Conservation (phyloP, 2,888 invertebrate species). For the Scaptodrosophila latifasciaeformis region DNA sequence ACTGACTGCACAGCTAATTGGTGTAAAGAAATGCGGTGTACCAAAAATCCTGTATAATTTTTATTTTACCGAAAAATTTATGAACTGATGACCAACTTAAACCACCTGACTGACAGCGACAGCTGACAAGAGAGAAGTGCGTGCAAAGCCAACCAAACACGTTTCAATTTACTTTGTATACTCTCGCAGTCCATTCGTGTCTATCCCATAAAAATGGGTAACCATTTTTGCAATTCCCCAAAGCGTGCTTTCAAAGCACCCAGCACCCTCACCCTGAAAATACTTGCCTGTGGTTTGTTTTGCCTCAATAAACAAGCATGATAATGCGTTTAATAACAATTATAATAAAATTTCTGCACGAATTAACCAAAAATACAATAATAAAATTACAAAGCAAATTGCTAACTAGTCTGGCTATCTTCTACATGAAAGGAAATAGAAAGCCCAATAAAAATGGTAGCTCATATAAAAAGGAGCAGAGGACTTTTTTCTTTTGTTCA, state of each 20-base stretch:
- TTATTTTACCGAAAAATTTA: background rate
- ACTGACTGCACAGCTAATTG: conserved; percentile 52
- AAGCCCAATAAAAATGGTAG: too few species aligned
- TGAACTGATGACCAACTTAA: background rate
- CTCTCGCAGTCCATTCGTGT: too few species aligned
- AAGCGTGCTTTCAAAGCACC: background rate
- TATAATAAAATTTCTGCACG: conserved; percentile 13
- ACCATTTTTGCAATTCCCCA: too few species aligned
- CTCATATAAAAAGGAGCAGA: too few species aligned
- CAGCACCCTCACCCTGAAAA: too few species aligned
- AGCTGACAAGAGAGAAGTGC: conserved; percentile 1
- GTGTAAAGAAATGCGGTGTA: conserved; percentile 12
- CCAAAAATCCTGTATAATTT: conserved; percentile 7
- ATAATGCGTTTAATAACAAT: conserved; percentile 21
- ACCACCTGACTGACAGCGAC: conserved; percentile 9
- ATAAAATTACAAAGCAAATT: conserved; percentile 10
- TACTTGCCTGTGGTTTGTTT: conserved; percentile 3
- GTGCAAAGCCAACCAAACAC: background rate
- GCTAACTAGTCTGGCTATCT: conserved; percentile 2
- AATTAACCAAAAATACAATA: conserved; percentile 14
- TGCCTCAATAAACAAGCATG: conserved; percentile 13
- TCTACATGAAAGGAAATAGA: too few species aligned
- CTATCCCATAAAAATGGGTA: background rate
- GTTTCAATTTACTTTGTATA: too few species aligned
- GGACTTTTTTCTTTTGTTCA: too few species aligned